Conservation (phyloP, 1,140 invertebrate species). For the Pinna nobilis region DNA sequence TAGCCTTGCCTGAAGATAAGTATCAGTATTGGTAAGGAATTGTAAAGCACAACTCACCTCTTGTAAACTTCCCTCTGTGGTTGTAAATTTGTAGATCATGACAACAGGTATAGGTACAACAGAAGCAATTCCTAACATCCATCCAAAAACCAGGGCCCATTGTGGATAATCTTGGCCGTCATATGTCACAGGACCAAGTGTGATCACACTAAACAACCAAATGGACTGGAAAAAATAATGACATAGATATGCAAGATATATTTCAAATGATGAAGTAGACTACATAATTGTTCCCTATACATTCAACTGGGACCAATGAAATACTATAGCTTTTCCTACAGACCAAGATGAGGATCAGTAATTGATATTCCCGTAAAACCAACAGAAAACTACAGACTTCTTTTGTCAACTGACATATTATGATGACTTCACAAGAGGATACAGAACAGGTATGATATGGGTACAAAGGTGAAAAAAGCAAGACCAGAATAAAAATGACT, state of each 20-base stretch:
- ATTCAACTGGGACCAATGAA: too few relatives aligned
- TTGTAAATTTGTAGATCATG: slow-evolving; percentile 50
- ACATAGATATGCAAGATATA: not conserved
- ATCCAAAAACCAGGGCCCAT: slow-evolving; percentile 68
- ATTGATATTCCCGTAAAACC: too few relatives aligned
- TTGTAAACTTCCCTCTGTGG: slow-evolving; percentile 51
- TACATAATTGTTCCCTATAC: not conserved
- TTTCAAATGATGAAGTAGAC: not conserved
- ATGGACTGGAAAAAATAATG: slow-evolving; percentile 56
- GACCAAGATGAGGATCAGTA: too few relatives aligned
- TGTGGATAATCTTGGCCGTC: slow-evolving; percentile 59
- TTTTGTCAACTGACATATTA: too few relatives aligned
- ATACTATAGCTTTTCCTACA: too few relatives aligned
- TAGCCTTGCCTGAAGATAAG: not conserved
- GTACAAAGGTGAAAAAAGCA: too few relatives aligned
- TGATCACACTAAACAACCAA: slow-evolving; percentile 65
- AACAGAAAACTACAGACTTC: too few relatives aligned
- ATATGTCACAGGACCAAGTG: slow-evolving; percentile 64
- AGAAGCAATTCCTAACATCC: slow-evolving; percentile 60
- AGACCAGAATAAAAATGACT: too few relatives aligned
- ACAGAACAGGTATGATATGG: too few relatives aligned
- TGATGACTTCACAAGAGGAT: too few relatives aligned
- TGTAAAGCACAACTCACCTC: slow-evolving; percentile 50
- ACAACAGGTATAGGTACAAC: slow-evolving; percentile 65
- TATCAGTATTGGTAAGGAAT: too few relatives aligned